Conservation (phyloP, 2,797 vertebrate species). For the Sparus aurata region DNA sequence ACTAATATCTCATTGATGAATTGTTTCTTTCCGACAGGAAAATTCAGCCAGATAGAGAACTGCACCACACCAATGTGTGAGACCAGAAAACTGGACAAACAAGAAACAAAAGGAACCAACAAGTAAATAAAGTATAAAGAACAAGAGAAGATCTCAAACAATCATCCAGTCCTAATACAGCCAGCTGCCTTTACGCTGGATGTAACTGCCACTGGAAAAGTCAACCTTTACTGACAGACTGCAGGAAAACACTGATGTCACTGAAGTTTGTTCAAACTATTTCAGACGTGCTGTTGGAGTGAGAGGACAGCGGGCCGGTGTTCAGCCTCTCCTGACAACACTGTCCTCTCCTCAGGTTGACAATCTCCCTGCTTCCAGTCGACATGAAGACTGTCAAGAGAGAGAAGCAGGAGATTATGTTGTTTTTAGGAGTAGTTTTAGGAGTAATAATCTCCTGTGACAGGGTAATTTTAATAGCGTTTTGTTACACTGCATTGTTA, state of each 20-base stretch:
- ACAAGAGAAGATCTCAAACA: constrained; percentile 14
- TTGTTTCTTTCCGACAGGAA: constrained; percentile 62
- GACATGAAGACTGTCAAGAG: not conserved
- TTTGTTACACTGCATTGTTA: constrained; percentile 24
- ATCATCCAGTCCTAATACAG: not conserved
- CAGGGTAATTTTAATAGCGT: constrained; percentile 44
- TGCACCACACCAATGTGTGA: constrained; percentile 55
- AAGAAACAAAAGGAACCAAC: not conserved
- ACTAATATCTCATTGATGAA: not conserved
- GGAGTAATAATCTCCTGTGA: constrained; percentile 12
- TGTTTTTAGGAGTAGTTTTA: not conserved
- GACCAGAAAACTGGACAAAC: constrained; percentile 1
- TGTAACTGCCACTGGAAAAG: constrained; percentile 21
- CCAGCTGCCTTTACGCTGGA: not conserved
- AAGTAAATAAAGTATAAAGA: not conserved
- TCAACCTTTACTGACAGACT: constrained; percentile 1
- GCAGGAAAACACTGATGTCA: constrained; percentile 1
- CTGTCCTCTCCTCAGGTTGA: not conserved
- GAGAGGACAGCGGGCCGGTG: constrained; percentile 1
- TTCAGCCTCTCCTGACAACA: constrained; percentile 9
- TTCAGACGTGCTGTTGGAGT: constrained; percentile 15
- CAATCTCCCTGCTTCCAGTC: not conserved
- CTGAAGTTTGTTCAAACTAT: constrained; percentile 14
- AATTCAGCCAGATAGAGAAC: constrained; percentile 48
- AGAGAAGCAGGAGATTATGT: not conserved